Percentiles rank a stretch among this genome's conserved stretches.
Conservation (phyloP, 1,140 invertebrate genomes). For the Lasaia peninsularis region DNA sequence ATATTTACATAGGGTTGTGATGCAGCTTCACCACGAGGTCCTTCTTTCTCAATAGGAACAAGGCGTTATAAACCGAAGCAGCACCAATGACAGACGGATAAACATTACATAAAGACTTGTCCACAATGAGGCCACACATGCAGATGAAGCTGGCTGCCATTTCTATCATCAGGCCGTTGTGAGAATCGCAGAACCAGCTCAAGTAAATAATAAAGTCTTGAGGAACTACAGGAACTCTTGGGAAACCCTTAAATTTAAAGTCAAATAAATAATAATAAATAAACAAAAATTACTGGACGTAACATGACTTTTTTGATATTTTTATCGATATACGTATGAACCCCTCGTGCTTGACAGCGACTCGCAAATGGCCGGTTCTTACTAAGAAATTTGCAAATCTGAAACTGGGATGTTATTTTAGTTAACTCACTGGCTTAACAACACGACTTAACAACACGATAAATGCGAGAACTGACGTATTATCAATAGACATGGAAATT, state of each 20-base stretch:
- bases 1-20: conserved; percentile 34
- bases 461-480: too few relatives aligned
- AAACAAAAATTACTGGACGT: too few relatives aligned
- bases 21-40: conserved; percentile 30
- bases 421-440: too few relatives aligned
- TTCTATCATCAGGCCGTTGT: conserved; percentile 37
- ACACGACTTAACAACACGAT: too few relatives aligned
- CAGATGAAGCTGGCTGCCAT: conserved; percentile 47
- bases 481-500: too few relatives aligned
- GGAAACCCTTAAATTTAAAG: conserved; percentile 46
- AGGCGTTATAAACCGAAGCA: conserved; percentile 45
- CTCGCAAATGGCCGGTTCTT: too few relatives aligned
- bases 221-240: conserved; percentile 39
- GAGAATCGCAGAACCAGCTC: conserved; percentile 41
- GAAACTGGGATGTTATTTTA: too few relatives aligned
- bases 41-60: conserved; percentile 36
- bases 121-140: conserved; percentile 43
- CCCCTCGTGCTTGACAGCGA: too few relatives aligned
- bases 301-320: too few relatives aligned
- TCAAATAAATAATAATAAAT: neutral
- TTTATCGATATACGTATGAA: too few relatives aligned
- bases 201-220: conserved; percentile 55
- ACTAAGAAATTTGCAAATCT: too few relatives aligned
- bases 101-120: conserved; percentile 35
- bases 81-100: conserved; percentile 47